Conservation (phyloP, 1,140 invertebrate genomes). For the Mactra quadrangularis region DNA sequence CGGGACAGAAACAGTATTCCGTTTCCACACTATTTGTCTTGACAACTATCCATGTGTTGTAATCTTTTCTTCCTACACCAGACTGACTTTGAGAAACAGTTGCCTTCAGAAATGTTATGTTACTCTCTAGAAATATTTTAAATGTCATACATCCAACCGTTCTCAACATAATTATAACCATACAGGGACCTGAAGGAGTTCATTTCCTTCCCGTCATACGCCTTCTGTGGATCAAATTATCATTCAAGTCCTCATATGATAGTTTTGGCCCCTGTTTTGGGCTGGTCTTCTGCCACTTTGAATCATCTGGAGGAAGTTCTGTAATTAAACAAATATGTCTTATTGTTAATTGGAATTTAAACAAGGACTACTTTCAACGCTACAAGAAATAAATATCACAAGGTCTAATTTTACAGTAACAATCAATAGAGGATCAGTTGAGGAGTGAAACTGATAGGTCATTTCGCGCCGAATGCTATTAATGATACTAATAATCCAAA, state of each 20-base stretch:
- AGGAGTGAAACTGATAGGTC: too few species aligned
- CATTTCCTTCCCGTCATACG: constrained; percentile 41
- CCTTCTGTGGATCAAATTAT: constrained; percentile 20
- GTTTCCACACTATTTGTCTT: neutral
- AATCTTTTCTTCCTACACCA: constrained; percentile 28
- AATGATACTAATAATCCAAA: too few species aligned
- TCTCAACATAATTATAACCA: constrained; percentile 43
- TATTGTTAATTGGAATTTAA: too few species aligned
- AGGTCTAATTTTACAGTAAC: too few species aligned
- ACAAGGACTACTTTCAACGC: too few species aligned
- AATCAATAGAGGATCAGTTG: too few species aligned
- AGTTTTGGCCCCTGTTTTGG: constrained; percentile 5
- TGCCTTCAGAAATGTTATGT: constrained; percentile 21
- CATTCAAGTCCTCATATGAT: constrained; percentile 38
- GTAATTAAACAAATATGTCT: too few species aligned
- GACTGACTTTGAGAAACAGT: constrained; percentile 21
- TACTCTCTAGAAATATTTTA: neutral
- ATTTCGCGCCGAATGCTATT: too few species aligned
- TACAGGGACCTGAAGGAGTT: constrained; percentile 28
- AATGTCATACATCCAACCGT: constrained; percentile 30
- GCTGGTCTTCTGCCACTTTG: constrained; percentile 7
- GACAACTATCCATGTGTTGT: constrained; percentile 21
- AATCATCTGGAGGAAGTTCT: constrained; percentile 32
- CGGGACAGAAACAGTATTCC: constrained; percentile 51
- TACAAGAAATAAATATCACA: too few species aligned